Evolutionary conservation across 1,140 invertebrate species (phyloP).

Genomic region (Homarus americanus): DNA sequence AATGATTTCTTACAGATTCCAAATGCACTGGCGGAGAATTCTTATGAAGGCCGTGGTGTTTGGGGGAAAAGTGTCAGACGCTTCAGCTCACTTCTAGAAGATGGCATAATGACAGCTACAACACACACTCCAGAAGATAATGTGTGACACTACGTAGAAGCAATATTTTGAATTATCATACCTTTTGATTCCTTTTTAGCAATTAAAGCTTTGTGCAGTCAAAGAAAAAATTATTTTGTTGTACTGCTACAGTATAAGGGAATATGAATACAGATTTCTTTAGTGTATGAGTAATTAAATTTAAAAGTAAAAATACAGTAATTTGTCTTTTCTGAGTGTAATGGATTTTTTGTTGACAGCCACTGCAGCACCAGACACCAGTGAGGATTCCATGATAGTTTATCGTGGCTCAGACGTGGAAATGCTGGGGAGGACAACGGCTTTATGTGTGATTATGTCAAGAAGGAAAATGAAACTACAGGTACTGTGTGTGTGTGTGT

Average conservation of each 20-base stretch:
- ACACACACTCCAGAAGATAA: slow-evolving; percentile 90
- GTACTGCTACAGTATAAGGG: no score
- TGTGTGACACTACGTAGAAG: slow-evolving; percentile 93
- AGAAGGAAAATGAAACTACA: slow-evolving; percentile 82
- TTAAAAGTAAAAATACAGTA: no score
- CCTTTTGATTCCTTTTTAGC: no score
- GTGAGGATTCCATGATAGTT: slow-evolving; percentile 92
- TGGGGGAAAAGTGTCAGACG: slow-evolving; percentile 90
- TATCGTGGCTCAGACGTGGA: slow-evolving; percentile 94
- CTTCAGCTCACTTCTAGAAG: slow-evolving; percentile 88
- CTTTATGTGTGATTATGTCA: slow-evolving; percentile 89
- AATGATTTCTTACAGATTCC: no score
- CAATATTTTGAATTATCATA: no score
- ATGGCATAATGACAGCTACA: slow-evolving; percentile 91
- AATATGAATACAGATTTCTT: no score
- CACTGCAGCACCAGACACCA: slow-evolving; percentile 90
- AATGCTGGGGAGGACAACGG: slow-evolving; percentile 85
- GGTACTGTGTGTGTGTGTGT: no score
- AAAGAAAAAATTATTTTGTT: no score
- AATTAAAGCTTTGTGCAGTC: no score
- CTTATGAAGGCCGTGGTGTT: slow-evolving; percentile 93
- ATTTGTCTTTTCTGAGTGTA: no score
- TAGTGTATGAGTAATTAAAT: no score
- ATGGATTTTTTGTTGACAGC: slow-evolving; percentile 87
- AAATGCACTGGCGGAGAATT: no score